Base-by-base conservation (phyloP, 2,797 vertebrate species). In the Taenioides sp. region DNA sequence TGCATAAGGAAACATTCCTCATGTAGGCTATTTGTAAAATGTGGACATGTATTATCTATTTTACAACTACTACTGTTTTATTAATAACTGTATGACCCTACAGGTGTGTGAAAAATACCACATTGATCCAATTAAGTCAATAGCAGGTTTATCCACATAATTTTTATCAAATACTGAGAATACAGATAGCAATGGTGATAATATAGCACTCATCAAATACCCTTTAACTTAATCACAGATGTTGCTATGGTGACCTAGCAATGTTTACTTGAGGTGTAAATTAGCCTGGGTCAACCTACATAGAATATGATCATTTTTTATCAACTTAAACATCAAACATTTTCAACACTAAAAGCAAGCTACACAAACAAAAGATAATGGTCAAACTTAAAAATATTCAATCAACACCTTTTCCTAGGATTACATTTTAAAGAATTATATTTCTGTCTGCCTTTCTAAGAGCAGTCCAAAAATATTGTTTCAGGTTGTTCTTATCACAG, bases 381-480 rank as follows among this genome's bases (percentile, higher is more conserved):
- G 2, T 9, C 18, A 50, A 18, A 18, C 47, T 5, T 17, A 50
- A 50, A 50, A 50, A 18, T 20, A 20, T 50, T 20, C 2, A 50
- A 50, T 37, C 34, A 50, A 20, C 6, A 20, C 17, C 4, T 17
- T 50, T 20, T 20, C 49, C 16, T 50, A 20, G 49, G 6, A 50
- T 7, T 20, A 50, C 49, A 18, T 20, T 50, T 50, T 50, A 50
- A 50, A 20, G 49, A 37, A 37, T 37, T 16, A 23, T 27, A 4
- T 25, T 16, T 57, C 54, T 4, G 10, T 58, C 55, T 58, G 10
- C 9, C 9, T 12, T 62, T 62, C 31, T 62, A 12, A 40, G 10
- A 63, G 61, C 65, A 6, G 28, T 22, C n/a, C 49, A 54, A 22
- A 37, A 67, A 54, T 67, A 54, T 67, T 67, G 20, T 54, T 67